phyloP scores from a whole-genome alignment of 2,888 invertebrate genomes.

The Plusia festucae region DNA sequence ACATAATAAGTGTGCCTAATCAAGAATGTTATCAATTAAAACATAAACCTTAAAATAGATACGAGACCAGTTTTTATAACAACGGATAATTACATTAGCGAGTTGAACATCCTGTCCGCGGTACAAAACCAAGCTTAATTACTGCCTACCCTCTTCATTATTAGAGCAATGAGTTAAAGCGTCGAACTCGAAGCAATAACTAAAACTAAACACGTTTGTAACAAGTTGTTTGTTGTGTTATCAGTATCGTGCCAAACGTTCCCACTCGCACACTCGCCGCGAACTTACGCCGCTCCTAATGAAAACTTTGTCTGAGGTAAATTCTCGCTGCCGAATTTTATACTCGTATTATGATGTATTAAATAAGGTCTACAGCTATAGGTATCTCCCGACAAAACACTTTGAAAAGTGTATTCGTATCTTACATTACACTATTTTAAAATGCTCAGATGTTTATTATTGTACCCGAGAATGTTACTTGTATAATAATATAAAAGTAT shows the following conservation, averaged over 20 bases:
- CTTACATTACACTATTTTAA: no score
- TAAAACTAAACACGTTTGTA: constrained; percentile 89
- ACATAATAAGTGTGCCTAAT: background rate
- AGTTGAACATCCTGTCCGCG: constrained; percentile 39
- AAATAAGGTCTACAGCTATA: no score
- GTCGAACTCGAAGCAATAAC: constrained; percentile 87
- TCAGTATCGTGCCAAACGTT: constrained; percentile 87
- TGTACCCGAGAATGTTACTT: no score
- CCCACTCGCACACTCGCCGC: constrained; percentile 82
- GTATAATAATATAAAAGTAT: no score
- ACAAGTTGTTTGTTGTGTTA: constrained; percentile 89
- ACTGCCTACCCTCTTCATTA: constrained; percentile 84
- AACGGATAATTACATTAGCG: constrained; percentile 42
- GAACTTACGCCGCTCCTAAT: constrained; percentile 85
- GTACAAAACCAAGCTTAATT: constrained; percentile 78
- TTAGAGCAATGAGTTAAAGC: constrained; percentile 86
- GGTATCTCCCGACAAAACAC: no score
- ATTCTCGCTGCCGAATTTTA: constrained; percentile 72
- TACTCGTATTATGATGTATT: constrained; percentile 62
- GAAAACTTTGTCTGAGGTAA: constrained; percentile 85
- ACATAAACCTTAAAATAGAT: background rate
- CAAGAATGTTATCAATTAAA: background rate
- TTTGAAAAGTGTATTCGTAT: no score
- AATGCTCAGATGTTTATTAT: no score
- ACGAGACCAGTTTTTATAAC: constrained; percentile 10